Conservation (phyloP, 2,113 vertebrate species). For the Acinonyx jubatus region DNA sequence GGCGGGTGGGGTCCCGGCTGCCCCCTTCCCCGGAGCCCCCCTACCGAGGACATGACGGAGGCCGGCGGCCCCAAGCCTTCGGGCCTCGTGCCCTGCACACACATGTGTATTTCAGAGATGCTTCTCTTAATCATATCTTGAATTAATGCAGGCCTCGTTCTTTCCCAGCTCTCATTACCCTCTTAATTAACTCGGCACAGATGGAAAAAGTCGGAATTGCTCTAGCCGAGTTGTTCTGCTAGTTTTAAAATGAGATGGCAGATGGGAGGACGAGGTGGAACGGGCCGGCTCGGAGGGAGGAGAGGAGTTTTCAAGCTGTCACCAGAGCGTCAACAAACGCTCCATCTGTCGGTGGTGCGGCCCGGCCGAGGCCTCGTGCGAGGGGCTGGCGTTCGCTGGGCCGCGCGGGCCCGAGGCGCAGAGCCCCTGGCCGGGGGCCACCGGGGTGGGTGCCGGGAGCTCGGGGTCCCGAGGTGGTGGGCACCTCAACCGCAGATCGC, state of each 20-base stretch:
- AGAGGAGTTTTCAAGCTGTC: slow-evolving; percentile 91
- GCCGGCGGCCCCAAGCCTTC: neutral
- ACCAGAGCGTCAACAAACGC: slow-evolving; percentile 88
- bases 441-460: neutral
- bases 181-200: slow-evolving; percentile 92
- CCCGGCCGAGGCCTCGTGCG: slow-evolving; percentile 9
- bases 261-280: slow-evolving; percentile 88
- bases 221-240: slow-evolving; percentile 90
- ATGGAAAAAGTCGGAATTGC: slow-evolving; percentile 91
- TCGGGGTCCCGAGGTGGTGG: neutral
- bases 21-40: neutral
- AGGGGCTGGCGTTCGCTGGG: neutral
- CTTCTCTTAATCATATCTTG: slow-evolving; percentile 90
- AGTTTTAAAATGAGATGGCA: slow-evolving; percentile 90
- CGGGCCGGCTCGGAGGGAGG: slow-evolving; percentile 87
- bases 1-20: neutral
- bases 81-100: neutral
- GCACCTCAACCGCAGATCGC: neutral
- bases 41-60: rapidly evolving
- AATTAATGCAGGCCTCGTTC: slow-evolving; percentile 90
- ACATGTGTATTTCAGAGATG: slow-evolving; percentile 80
- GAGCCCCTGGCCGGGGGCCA: rapidly evolving
- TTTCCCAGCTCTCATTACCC: slow-evolving; percentile 90
- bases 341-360: slow-evolving; percentile 87
- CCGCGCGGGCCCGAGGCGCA: neutral